phyloP scores from a whole-genome alignment of 2,113 vertebrate genomes.

The Cephalopterus ornatus region DNA sequence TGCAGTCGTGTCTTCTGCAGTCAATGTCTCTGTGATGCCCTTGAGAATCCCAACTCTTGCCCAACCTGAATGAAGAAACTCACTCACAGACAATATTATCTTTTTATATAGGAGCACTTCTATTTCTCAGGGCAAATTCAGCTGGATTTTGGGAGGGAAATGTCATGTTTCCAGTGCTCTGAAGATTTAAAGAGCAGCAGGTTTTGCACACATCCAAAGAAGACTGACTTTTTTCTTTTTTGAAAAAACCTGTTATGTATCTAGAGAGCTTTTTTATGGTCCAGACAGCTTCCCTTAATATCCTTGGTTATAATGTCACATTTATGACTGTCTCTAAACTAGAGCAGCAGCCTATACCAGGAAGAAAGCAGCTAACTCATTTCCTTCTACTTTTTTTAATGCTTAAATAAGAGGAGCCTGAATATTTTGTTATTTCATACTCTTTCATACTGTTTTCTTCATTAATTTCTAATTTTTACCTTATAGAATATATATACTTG shows the following conservation, averaged over 20 bases:
- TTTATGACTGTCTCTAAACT: neutral
- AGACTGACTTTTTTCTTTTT: neutral
- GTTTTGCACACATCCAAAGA: neutral
- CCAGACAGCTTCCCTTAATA: neutral
- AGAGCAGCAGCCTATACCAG: neutral
- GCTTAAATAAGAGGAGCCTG: neutral
- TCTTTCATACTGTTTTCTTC: neutral
- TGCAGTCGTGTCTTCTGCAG: slow-evolving; percentile 90
- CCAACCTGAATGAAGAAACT: slow-evolving; percentile 89
- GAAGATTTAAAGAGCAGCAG: slow-evolving; percentile 13
- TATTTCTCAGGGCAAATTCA: slow-evolving; percentile 19
- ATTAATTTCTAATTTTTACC: neutral
- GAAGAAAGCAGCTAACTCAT: neutral
- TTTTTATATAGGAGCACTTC: slow-evolving; percentile 80
- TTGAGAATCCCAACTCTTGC: slow-evolving; percentile 81
- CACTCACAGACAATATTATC: slow-evolving; percentile 85
- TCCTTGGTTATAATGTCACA: neutral
- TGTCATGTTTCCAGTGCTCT: neutral
- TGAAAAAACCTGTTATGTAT: neutral
- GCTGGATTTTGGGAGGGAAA: neutral
- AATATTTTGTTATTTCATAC: neutral
- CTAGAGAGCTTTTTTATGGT: slow-evolving; percentile 17
- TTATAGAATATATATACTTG: neutral
- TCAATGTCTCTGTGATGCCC: slow-evolving; percentile 85
- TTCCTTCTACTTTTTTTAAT: neutral